Evolutionary conservation across 2,888 invertebrate species (phyloP).

Genomic region (Tryphoninae sp.): DNA sequence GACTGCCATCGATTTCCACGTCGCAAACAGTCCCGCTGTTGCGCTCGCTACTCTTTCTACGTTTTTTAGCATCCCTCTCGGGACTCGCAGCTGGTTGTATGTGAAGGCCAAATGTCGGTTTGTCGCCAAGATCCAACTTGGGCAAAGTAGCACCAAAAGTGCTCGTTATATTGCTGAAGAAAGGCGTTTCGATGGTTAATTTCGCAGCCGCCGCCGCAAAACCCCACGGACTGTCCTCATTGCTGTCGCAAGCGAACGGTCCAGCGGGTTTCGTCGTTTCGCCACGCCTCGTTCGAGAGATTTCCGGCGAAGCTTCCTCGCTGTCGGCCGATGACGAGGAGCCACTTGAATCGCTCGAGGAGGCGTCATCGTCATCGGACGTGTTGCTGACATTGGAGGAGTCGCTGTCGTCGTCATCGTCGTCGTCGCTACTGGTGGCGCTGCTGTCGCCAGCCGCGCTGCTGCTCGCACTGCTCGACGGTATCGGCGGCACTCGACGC

Average conservation of each 20-base stretch:
- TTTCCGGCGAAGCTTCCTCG: conserved; percentile 71
- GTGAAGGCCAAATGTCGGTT: conserved; percentile 76
- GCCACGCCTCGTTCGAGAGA: not conserved
- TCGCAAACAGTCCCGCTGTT: conserved; percentile 38
- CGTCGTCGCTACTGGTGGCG: conserved; percentile 66
- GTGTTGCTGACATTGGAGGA: conserved; percentile 69
- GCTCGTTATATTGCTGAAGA: conserved; percentile 78
- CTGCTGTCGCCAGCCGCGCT: conserved; percentile 48
- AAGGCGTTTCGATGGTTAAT: conserved; percentile 75
- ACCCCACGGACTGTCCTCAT: conserved; percentile 83
- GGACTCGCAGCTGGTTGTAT: conserved; percentile 73
- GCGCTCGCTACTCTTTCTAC: conserved; percentile 54
- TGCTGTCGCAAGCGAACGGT: conserved; percentile 77
- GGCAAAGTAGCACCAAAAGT: conserved; percentile 78
- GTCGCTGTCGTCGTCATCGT: conserved; percentile 70
- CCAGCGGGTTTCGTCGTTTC: conserved; percentile 75
- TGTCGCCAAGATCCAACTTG: conserved; percentile 75
- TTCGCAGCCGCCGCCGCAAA: conserved; percentile 84
- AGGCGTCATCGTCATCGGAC: conserved; percentile 76
- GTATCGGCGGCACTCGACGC: conserved; percentile 34
- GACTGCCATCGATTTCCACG: conserved; percentile 33
- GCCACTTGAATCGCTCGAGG: conserved; percentile 70
- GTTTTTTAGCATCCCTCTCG: conserved; percentile 63
- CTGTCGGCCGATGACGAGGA: conserved; percentile 71
- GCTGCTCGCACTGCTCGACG: conserved; percentile 50